Conservation (phyloP, 2,113 vertebrate genomes). For the Prionailurus bengalensis region DNA sequence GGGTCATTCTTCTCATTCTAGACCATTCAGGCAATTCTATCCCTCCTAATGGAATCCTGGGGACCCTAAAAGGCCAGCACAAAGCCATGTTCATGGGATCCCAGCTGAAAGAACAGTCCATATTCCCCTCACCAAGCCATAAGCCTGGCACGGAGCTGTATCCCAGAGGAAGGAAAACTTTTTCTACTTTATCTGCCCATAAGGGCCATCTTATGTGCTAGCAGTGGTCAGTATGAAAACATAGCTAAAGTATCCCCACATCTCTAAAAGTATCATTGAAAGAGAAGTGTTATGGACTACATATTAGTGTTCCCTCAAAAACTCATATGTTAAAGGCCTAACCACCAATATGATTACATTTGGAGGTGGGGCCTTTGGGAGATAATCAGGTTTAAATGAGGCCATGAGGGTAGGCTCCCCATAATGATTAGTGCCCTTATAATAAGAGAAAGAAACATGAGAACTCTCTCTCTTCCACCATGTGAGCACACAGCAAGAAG, state of each 20-base stretch:
- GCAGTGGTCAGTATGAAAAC: neutral
- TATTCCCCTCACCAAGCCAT: neutral
- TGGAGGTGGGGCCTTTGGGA: neutral
- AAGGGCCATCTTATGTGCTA: neutral
- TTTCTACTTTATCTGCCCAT: neutral
- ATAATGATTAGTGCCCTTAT: neutral
- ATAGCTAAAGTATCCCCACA: neutral
- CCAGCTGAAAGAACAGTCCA: neutral
- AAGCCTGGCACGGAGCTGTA: neutral
- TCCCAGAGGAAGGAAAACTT: neutral
- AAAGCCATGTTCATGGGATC: neutral
- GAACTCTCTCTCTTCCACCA: neutral
- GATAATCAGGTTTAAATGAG: neutral
- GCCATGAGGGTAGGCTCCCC: neutral
- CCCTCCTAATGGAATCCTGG: neutral
- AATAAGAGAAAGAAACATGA: neutral
- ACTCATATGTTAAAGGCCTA: neutral
- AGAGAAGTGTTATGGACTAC: neutral
- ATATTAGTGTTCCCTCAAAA: neutral
- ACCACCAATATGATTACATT: neutral
- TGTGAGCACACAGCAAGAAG: neutral
- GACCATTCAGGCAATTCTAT: neutral
- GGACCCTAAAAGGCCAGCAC: neutral
- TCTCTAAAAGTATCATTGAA: neutral
- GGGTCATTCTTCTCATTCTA: constrained; percentile 20